phyloP scores from a whole-genome alignment of 2,113 vertebrate genomes.

The Collichthys lucidus region DNA sequence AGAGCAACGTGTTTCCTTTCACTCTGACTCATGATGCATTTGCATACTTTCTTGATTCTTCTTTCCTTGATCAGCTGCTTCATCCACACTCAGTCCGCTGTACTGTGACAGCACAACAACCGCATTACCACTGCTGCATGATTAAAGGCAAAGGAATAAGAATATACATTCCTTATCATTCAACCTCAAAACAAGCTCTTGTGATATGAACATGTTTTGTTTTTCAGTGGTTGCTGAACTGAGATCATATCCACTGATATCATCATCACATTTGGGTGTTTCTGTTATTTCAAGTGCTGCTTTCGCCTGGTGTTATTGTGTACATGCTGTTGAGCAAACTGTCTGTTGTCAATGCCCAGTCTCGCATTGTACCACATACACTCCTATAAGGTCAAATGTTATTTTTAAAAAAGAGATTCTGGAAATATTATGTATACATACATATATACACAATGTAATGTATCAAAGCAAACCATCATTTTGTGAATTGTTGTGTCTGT shows the following conservation, averaged over 20 bases:
- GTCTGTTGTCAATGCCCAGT: background rate
- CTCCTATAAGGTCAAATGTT: no score
- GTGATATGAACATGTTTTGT: background rate
- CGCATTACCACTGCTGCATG: background rate
- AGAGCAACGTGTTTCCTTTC: slow-evolving; percentile 59
- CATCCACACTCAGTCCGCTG: background rate
- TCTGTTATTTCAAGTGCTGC: background rate
- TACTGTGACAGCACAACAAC: no score
- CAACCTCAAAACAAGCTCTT: background rate
- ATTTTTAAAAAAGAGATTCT: no score
- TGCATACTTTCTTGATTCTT: background rate
- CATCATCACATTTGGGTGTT: background rate
- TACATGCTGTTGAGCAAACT: background rate
- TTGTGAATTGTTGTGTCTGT: background rate
- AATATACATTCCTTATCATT: background rate
- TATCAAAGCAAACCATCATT: background rate
- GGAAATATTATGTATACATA: background rate
- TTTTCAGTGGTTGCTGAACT: background rate
- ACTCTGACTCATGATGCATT: background rate
- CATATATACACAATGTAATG: background rate
- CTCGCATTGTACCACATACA: no score
- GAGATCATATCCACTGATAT: background rate
- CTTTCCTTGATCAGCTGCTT: background rate
- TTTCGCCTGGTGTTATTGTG: background rate
- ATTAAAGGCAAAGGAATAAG: background rate